Evolutionary conservation across 1,140 invertebrate genomes (phyloP).

Genomic region (Diabrotica virgifera): DNA sequence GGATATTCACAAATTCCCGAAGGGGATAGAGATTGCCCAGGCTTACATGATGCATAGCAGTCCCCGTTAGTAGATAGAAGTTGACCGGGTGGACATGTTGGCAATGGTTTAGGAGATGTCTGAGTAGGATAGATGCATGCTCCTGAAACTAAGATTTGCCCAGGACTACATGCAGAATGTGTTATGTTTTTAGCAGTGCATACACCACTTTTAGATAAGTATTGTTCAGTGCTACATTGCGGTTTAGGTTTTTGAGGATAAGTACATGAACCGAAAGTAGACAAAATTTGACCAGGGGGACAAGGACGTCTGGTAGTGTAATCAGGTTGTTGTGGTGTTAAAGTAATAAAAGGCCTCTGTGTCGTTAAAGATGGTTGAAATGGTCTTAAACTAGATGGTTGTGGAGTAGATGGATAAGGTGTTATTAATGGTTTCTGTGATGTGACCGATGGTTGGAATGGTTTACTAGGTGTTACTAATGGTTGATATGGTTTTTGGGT

Average conservation of each 20-base stretch:
- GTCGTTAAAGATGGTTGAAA: slow-evolving; percentile 16
- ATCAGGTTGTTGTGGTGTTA: not conserved
- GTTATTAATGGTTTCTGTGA: slow-evolving; percentile 19
- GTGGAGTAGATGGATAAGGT: slow-evolving; percentile 8
- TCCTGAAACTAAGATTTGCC: slow-evolving; percentile 11
- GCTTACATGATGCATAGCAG: not conserved
- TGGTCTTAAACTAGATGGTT: slow-evolving; percentile 5
- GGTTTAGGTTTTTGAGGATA: slow-evolving; percentile 7
- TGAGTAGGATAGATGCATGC: slow-evolving; percentile 14
- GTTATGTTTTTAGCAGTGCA: not conserved
- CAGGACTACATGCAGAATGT: slow-evolving; percentile 4
- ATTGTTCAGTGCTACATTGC: slow-evolving; percentile 6
- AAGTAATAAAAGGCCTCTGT: slow-evolving; percentile 15
- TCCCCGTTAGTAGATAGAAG: not conserved
- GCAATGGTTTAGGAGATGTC: slow-evolving; percentile 4
- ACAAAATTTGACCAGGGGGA: slow-evolving; percentile 9
- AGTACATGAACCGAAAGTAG: slow-evolving; percentile 8
- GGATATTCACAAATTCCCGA: not conserved
- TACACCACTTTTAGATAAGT: slow-evolving; percentile 1
- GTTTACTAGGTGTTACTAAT: slow-evolving; percentile 15
- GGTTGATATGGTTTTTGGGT: slow-evolving; percentile 21
- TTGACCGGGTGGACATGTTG: slow-evolving; percentile 4
- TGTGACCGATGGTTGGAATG: slow-evolving; percentile 11
- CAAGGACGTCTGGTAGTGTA: slow-evolving; percentile 9
- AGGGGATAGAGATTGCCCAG: not conserved